Evolutionary conservation across 2,797 vertebrate genomes (phyloP), one percentile per base, ranked within the genome.

Genomic region (Nyctalus aviator): DNA sequence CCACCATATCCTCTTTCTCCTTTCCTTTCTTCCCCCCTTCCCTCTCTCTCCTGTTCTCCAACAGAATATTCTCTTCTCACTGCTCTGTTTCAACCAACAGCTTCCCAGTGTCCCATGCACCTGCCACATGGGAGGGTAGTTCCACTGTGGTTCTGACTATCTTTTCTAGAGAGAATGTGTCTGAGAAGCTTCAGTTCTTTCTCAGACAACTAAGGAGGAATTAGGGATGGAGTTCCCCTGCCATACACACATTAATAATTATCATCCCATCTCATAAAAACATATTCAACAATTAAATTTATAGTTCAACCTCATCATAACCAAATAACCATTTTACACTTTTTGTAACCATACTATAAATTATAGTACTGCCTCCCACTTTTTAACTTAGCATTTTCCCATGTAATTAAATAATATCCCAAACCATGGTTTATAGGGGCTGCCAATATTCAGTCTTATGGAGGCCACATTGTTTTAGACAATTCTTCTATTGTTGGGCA

Each of bases 341-440:
- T 73, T 86, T 37, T 23, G 23, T 55, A 48, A 82, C 27, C 73
- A 8, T 68, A 11, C 41, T 76, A 71, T 73, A 93, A 50, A 75
- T 87, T 48, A 57, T 4, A 50, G 32, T 66, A 50, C 75, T 91
- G 30, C 35, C 81, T 57, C 35, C 50, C 50, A 83, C n/a, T 76
- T 85, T 95, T 53, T 69, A 88, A 71, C 14, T 53, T 87, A 86
- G 68, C 17, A 30, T 90, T 96, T 95, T 20, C 55, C 18, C 55
- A 32, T 23, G 23, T 81, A 76, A 32, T 95, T 92, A 78, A 79
- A 86, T 89, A 35, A 53, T 88, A 83, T 35, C 55, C 50, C 7
- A 72, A 64, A 78, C 41, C 30, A 59, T 90, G 21, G 77, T 83
- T 46, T 82, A 68, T 30, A 82, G 37, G 41, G 6, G 8, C 18